Base-by-base conservation (phyloP, 2,113 vertebrate genomes). In the Emydura subglobosa region DNA sequence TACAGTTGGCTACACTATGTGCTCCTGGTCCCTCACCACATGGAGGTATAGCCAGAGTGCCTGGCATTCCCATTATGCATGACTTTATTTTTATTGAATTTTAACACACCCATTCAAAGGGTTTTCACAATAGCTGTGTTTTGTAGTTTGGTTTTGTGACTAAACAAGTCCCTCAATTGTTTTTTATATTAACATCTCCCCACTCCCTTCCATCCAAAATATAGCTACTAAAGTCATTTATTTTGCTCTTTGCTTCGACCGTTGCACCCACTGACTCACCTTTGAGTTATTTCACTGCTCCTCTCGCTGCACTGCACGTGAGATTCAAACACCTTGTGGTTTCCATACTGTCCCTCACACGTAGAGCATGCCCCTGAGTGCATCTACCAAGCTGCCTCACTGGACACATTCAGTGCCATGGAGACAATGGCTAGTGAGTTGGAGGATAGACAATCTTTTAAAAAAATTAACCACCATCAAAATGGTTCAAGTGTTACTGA, bases 41-140 rank as follows among this genome's bases (percentile, higher is more conserved):
- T 2, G 24, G 9, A 49, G 9, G 6, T 1, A 0, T 34, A 13
- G n/a, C 4, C 24, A 31, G 19, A 27, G 16, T 31, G 21, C 21
- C 22, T 17, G 51, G 34, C 5, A 5, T 29, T 79, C 65, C 22
- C 79, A 50, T 21, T 2, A 17, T 79, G 55, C 24, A 25, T 27
- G 3, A 80, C 55, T 29, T 72, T 39, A 72, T 72, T 72, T 68
- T 22, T 19, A 21, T 4, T 72, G 39, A 9, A 39, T 72, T 39
- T 4, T 68, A 68, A 72, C 19, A 72, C 65, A 72, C 19, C 65
- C 4, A 5, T 39, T 19, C 65, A 5, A 22, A 72, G 65, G n/a
- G 65, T 7, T 39, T 72, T 9, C 65, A 72, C 7, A 39, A 39
- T 34, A 68, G 4, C 16, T 68, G 10, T n/a, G 17, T 72, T 72